These are phyloP conservation scores for Dendrocincla tyrannina DNA, from an alignment of 2,797 vertebrate species.

Conservation along the genomic window DNA sequence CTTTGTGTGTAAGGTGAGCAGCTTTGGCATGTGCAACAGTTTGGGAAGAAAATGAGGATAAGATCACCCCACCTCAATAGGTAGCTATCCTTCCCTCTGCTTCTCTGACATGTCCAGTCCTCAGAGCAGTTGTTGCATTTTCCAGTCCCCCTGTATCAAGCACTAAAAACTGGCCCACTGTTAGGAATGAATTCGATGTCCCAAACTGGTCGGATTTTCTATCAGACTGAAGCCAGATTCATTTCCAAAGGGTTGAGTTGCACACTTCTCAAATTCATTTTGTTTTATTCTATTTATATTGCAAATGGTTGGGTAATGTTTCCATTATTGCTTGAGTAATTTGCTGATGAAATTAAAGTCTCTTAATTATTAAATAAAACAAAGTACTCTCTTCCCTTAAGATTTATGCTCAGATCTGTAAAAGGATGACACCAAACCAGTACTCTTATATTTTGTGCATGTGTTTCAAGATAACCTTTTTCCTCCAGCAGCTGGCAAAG, in stretches of 20 bases:
- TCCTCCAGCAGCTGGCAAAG: neutral
- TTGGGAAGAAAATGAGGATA: neutral
- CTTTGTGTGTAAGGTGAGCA: rapidly evolving
- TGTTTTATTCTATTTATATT: neutral
- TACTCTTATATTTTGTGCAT: neutral
- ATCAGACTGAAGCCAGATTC: neutral
- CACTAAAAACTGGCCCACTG: neutral
- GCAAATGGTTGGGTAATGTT: neutral
- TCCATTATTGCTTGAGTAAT: neutral
- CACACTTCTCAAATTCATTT: neutral
- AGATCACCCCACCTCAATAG: neutral
- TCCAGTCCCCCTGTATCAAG: neutral
- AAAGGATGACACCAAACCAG: neutral
- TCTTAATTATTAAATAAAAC: neutral
- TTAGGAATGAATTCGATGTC: neutral
- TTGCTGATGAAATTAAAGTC: neutral
- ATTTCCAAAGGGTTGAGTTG: neutral
- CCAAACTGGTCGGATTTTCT: neutral
- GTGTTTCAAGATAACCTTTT: neutral
- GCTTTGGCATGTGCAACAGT: neutral
- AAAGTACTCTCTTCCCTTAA: neutral
- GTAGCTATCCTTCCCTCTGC: neutral
- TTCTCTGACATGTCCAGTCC: neutral
- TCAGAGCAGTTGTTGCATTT: neutral
- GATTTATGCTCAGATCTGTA: neutral